These are phyloP conservation scores for Helicolenus hilgendorfi DNA, from an alignment of 2,797 vertebrate species.

Conservation along the genomic window DNA sequence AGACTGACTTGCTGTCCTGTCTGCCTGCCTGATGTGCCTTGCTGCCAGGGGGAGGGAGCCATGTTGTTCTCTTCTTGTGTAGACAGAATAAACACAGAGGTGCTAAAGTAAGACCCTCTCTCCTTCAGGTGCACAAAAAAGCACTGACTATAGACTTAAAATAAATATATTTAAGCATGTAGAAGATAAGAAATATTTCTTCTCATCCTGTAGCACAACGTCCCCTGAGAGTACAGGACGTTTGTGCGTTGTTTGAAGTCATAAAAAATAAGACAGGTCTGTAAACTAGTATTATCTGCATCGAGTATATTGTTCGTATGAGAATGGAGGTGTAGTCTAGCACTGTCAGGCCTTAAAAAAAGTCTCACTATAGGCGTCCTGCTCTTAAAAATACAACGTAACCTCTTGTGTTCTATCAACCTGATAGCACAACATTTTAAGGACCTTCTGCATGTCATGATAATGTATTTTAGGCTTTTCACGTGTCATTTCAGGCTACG, in stretches of 20 bases:
- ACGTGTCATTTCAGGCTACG: too few relatives aligned
- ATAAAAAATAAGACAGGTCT: conserved; percentile 10
- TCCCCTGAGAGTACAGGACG: not conserved
- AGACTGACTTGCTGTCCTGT: conserved; percentile 36
- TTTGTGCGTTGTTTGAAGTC: conserved; percentile 3
- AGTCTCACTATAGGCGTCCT: not conserved
- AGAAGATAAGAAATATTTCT: not conserved
- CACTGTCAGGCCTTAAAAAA: conserved; percentile 23
- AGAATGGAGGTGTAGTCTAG: not conserved
- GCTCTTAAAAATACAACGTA: conserved; percentile 14
- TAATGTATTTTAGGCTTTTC: too few relatives aligned
- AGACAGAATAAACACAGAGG: not conserved
- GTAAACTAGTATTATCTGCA: not conserved
- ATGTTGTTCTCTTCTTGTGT: not conserved
- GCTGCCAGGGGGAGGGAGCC: conserved; percentile 10
- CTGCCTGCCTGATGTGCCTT: conserved; percentile 31
- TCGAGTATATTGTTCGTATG: not conserved
- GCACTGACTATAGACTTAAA: conserved; percentile 7
- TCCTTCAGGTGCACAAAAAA: not conserved
- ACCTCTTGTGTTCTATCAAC: conserved; percentile 10
- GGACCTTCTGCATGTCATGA: too few relatives aligned
- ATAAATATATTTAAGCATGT: conserved; percentile 22
- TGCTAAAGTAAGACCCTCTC: not conserved
- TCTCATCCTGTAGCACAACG: not conserved
- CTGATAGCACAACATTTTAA: too few relatives aligned